Evolutionary conservation across 2,113 vertebrate genomes (phyloP), one percentile per base, ranked within the genome.

Genomic region (Psilopogon haemacephalus): DNA sequence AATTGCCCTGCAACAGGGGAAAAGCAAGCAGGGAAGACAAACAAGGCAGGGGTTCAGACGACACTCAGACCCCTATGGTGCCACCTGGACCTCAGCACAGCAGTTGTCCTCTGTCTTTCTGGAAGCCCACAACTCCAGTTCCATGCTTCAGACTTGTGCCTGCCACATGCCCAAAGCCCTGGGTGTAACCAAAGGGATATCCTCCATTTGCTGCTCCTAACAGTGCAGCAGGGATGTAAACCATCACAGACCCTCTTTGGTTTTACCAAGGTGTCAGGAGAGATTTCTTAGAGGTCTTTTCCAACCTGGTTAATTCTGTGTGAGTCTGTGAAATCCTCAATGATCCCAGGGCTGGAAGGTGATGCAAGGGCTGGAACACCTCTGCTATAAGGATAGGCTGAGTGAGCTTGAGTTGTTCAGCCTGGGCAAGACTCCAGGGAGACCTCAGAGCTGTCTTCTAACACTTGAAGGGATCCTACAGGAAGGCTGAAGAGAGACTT

Each of bases 161-260:
- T 24, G 5, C 40, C 54, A 12, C 62, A 1, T 2, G 4, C 55
- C 40, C 18, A 42, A 5, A 40, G 30, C 26, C 58, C 58, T 5
- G 12, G 6, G 8, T 35, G n/a, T 56, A 38, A 20, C 50, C 12
- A 9, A 26, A n/a, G 33, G 58, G 62, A 18, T 62, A 72, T 8
- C 79, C 52, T 17, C 50, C 3, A 0, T 0, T 7, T 7, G 9
- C 62, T 62, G 32, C 32, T 35, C 44, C 71, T 32, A 7, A 0
- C n/a, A 33, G 70, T 42, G 32, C 33, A 13, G 56, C 3, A 2
- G 80, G 35, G 26, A 35, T 54, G 23, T 3, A 13, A 37, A 28
- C 27, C 46, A 30, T 44, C 64, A 58, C 2, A 5, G 30, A 8
- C 1, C 19, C 56, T 13, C 27, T 40, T 6, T 13, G 18, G 2